Base-by-base conservation (phyloP, 2,888 invertebrate species). In the Cremastinae sp. region DNA sequence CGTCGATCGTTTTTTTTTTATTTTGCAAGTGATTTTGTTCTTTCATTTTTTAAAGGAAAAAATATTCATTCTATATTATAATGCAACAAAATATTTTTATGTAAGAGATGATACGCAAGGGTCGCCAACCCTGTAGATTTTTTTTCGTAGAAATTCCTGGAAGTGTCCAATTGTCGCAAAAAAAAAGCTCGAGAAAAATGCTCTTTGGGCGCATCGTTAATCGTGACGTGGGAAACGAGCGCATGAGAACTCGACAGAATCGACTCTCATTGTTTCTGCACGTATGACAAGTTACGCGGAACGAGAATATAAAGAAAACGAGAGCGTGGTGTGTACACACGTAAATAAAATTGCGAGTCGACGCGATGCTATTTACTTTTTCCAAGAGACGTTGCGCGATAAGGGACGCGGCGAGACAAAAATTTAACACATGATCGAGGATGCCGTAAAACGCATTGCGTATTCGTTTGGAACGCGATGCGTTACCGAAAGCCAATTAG, bases 401-500 rank as follows among this genome's bases (percentile, higher is more conserved):
- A 69, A 73, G 76, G 47, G 59, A 65, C 35, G n/a, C n/a, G 22
- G 43, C 47, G 10, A n/a, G 69, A 58, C n/a, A 18, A 51, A 53
- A 62, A 56, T 56, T 28, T 49, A 41, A 75, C 64, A 58, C 43
- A 59, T 75, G 66, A 75, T 75, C 75, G 72, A 75, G 28, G 28
- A 28, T 28, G 28, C 28, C 28, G 28, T 28, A 28, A 28, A 28
- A 28, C 28, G 28, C 28, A 28, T 28, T 28, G 28, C 28, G 28
- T 28, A 28, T 2, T 5, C 28, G 28, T 28, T 5, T 28, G 28
- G 2, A 5, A 28, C 28, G 28, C 28, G n/a, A n/a, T n/a, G 70
- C 61, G 71, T 69, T 75, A 39, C 28, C 28, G 5, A 14, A 66
- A 72, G 72, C 76, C 76, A 73, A 76, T 76, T 76, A 76, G 64